Evolutionary conservation across 2,888 invertebrate species (phyloP), one percentile per base, ranked within the genome.

Genomic region (Luperina nickerlii): DNA sequence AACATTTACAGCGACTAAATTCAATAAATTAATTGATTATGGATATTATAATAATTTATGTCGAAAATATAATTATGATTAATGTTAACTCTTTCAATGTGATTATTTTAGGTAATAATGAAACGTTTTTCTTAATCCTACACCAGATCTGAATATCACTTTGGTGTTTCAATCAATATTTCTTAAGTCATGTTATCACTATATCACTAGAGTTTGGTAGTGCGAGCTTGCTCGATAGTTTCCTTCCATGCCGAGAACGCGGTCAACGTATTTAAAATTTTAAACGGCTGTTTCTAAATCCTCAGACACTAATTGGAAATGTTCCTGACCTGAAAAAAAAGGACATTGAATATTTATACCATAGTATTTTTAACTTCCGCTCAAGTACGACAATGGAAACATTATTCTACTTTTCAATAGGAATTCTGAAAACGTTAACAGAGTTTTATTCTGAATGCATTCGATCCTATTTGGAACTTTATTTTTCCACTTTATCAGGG

Each of bases 301-400:
- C 90, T 97, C 97, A 71, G 97, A 96, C 81, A 96, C 96, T 94
- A 96, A 94, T 94, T 97, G 97, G 90, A 97, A 97, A 93, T 97
- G 96, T 91, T 97, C 97, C 92, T 97, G 97, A 93, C 97, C 97
- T 97, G 95, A 88, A 96, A 96, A 88, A 96, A 96, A 81, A 85
- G 83, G 88, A 81, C n/a, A 86, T 83, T 42, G 32, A 54, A 70
- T n/a, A 48, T 80, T 74, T 65, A 73, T 63, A 71, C 20, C 27
- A 2, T 1, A 7, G 38, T 24, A 51, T 60, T 13, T 65, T 76
- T 18, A 38, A 24, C 57, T 75, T 79, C 18, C n/a, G 27, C 27
- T n/a, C 24, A 38, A 60, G 57, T 32, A 38, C 8, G 48, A 76
- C 24, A 20, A 32, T 32, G 15, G 20, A 42, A 48, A 48, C 20